phyloP scores from a whole-genome alignment of 2,888 invertebrate genomes.

The Trichogramma evanescens region DNA sequence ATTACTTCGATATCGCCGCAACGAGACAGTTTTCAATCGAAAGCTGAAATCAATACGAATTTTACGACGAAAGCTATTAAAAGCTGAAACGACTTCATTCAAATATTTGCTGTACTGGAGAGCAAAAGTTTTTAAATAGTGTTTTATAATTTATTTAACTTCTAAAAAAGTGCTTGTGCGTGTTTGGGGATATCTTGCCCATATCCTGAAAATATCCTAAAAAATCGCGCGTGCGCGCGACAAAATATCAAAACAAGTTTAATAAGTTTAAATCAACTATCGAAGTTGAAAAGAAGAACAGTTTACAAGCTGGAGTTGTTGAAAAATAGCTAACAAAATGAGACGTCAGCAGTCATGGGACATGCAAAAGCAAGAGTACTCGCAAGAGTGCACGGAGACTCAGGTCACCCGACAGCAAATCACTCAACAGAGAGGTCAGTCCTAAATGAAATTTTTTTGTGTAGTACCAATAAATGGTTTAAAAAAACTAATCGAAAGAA shows the following conservation, averaged over 20 bases:
- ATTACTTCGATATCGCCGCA: too few relatives aligned
- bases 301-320: constrained; percentile 13
- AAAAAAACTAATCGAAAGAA: too few relatives aligned
- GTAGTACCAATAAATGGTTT: too few relatives aligned
- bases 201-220: too few relatives aligned
- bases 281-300: too few relatives aligned
- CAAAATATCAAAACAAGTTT: neutral
- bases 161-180: constrained; percentile 22
- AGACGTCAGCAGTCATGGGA: constrained; percentile 66
- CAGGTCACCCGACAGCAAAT: constrained; percentile 69
- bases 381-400: constrained; percentile 67
- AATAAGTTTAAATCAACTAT: too few relatives aligned
- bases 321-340: constrained; percentile 51
- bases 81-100: too few relatives aligned
- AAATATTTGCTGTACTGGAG: too few relatives aligned
- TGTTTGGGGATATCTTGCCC: constrained; percentile 1
- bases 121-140: neutral
- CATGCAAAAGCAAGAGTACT: constrained; percentile 49
- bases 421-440: constrained; percentile 71
- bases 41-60: too few relatives aligned
- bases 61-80: too few relatives aligned
- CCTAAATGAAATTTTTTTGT: neutral
- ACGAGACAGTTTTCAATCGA: too few relatives aligned
- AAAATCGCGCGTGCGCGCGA: too few relatives aligned
- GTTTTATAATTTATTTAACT: constrained; percentile 21